Percentiles rank a stretch among this genome's conserved stretches.
These are phyloP conservation scores for Calidris pugnax DNA, from an alignment of 2,113 vertebrate genomes.

Conservation along the genomic window DNA sequence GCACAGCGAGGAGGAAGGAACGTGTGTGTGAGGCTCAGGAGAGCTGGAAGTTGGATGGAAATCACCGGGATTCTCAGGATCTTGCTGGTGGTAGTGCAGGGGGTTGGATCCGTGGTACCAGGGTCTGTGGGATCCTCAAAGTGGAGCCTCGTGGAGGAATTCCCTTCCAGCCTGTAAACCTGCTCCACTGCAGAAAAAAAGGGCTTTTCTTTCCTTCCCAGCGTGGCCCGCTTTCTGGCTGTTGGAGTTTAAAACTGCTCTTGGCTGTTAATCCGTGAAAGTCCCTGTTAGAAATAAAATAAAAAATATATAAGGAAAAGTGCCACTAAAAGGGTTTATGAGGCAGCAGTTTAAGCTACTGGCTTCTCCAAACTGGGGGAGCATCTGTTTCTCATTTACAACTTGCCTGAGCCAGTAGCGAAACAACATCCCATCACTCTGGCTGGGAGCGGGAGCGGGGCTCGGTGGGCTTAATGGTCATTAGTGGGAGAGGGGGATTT, in stretches of 20 bases:
- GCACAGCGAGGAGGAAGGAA: neutral
- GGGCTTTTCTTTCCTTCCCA: neutral
- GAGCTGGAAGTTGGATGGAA: neutral
- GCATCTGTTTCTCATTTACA: conserved; percentile 56
- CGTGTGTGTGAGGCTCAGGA: rapidly evolving
- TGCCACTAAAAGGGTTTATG: conserved; percentile 57
- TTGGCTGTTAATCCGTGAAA: conserved; percentile 63
- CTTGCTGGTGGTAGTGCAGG: neutral
- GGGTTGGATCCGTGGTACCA: rapidly evolving
- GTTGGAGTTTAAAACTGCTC: neutral
- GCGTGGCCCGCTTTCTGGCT: neutral
- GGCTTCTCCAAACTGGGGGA: neutral
- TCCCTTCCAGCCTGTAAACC: neutral
- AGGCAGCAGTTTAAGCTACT: conserved; percentile 38
- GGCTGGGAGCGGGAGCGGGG: neutral
- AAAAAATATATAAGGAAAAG: conserved; percentile 52
- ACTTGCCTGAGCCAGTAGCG: neutral
- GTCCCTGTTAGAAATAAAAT: conserved; percentile 59
- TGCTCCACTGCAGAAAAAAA: neutral
- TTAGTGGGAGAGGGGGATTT: neutral
- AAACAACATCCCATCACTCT: neutral
- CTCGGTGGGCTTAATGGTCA: rapidly evolving
- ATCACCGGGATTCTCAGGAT: rapidly evolving
- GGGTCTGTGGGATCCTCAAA: neutral
- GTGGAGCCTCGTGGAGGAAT: neutral